A percentile compares a stretch with the other conserved stretches of the same genome.
Conservation (phyloP, 1,140 invertebrate species). For the Drosophila biarmipes region DNA sequence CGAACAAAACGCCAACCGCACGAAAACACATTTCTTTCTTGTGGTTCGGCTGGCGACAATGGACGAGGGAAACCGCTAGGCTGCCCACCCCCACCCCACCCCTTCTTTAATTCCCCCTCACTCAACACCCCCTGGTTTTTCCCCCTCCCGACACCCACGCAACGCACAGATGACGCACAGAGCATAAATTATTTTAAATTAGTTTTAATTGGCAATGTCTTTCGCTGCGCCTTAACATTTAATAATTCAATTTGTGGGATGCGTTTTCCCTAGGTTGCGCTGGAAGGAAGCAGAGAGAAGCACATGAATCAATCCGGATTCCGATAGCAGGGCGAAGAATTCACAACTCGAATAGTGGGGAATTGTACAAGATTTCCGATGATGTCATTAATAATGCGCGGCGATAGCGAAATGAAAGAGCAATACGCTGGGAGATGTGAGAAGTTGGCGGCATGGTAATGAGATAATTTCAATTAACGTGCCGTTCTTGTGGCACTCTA, state of each 20-base stretch:
- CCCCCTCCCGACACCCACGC: conserved; percentile 31
- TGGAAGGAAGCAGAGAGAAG: neutral
- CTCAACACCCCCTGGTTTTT: neutral
- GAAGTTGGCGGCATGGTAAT: conserved; percentile 20
- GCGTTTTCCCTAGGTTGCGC: neutral
- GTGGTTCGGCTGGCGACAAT: conserved; percentile 32
- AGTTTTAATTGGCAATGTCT: conserved; percentile 78
- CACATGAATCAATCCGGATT: neutral
- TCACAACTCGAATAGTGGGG: neutral
- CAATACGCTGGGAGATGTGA: neutral
- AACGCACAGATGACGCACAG: conserved; percentile 65
- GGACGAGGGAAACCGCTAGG: conserved; percentile 14
- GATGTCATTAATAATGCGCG: conserved; percentile 37
- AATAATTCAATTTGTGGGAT: conserved; percentile 49
- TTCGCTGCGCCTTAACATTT: conserved; percentile 55
- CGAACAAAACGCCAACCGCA: conserved; percentile 11
- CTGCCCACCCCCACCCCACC: neutral
- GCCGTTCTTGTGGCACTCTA: neutral
- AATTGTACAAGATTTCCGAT: conserved; percentile 21
- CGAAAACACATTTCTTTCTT: conserved; percentile 25
- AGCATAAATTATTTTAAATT: conserved; percentile 80
- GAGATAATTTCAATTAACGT: conserved; percentile 39
- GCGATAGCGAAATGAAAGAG: conserved; percentile 22
- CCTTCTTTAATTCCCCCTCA: conserved; percentile 13
- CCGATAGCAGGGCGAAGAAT: neutral